A percentile compares a stretch with the other conserved stretches of the same genome.
These are phyloP conservation scores for Temnothorax rugatulus DNA, from an alignment of 2,888 invertebrate species.

Conservation along the genomic window DNA sequence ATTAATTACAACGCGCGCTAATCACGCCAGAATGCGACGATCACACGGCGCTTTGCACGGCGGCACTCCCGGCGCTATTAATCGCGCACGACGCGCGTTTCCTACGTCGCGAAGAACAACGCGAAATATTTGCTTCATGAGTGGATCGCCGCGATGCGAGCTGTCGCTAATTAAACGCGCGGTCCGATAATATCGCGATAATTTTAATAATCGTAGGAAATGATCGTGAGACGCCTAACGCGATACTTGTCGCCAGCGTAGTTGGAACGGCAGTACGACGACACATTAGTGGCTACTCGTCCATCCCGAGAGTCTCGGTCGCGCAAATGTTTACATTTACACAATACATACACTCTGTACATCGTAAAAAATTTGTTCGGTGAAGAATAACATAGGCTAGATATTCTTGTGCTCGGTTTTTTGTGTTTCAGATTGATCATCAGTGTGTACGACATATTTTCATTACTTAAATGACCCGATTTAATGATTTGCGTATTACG, in stretches of 20 bases:
- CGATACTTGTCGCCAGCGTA: neutral
- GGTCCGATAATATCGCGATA: neutral
- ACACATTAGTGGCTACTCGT: neutral
- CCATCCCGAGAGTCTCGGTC: neutral
- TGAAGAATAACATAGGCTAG: neutral
- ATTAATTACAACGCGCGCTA: slow-evolving; percentile 25
- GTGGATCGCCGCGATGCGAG: neutral
- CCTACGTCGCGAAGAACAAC: neutral
- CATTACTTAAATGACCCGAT: neutral
- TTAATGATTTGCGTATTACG: neutral
- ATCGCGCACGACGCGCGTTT: slow-evolving; percentile 2
- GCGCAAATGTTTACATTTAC: neutral
- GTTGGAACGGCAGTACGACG: neutral
- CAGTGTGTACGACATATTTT: neutral
- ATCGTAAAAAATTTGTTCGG: neutral
- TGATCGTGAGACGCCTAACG: slow-evolving; percentile 6
- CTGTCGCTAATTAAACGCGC: slow-evolving; percentile 13
- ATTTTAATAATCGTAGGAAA: slow-evolving; percentile 30
- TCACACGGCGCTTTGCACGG: slow-evolving; percentile 17
- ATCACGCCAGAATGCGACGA: slow-evolving; percentile 32
- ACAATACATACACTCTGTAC: neutral
- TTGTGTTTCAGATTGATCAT: too few species aligned
- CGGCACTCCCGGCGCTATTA: slow-evolving; percentile 22
- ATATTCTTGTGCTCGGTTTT: neutral
- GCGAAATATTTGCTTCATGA: neutral